Percentiles rank a stretch among this genome's conserved stretches.
These are phyloP conservation scores for Myzus persicae DNA, from an alignment of 1,140 invertebrate genomes.

Conservation along the genomic window DNA sequence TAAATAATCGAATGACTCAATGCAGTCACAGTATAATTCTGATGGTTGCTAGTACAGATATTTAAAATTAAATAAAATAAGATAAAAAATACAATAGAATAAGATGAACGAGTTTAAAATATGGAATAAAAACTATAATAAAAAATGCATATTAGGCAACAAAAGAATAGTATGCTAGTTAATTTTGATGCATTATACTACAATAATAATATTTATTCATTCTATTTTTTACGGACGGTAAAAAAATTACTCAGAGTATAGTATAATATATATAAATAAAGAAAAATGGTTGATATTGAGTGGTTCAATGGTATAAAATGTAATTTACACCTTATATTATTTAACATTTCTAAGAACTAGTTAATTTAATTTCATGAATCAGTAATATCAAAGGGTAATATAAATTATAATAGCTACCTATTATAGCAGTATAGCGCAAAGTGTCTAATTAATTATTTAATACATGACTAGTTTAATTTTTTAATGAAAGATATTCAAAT, in stretches of 20 bases:
- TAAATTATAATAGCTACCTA: neutral
- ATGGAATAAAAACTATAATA: too few species aligned
- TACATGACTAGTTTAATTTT: neutral
- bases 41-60: too few species aligned
- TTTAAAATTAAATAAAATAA: too few species aligned
- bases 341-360: neutral
- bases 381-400: neutral
- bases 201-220: neutral
- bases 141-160: neutral
- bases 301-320: neutral
- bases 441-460: neutral
- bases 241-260: neutral
- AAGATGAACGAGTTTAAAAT: neutral
- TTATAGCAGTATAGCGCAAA: neutral
- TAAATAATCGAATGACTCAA: neutral
- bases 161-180: neutral
- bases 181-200: neutral
- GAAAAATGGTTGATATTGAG: neutral
- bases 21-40: neutral
- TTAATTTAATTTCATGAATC: neutral
- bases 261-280: neutral
- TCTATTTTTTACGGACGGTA: neutral
- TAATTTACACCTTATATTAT: neutral
- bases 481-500: neutral
- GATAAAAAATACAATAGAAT: neutral